Evolutionary conservation across 2,113 vertebrate genomes (phyloP), one percentile per base, ranked within the genome.

Genomic region (Ardeotis arabs): DNA sequence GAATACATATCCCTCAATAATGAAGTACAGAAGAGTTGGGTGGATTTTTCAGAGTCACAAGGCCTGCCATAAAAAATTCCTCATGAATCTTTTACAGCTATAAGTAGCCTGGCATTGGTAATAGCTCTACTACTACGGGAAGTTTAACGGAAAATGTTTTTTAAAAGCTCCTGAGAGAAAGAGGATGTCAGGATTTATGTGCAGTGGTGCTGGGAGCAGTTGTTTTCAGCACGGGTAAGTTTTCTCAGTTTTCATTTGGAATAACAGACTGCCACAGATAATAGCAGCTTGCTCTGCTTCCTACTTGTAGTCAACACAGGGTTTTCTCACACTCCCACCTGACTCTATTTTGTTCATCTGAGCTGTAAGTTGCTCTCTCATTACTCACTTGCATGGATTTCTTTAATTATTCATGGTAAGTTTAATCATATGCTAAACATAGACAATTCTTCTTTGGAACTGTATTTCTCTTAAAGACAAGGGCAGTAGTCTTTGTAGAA

Each of bases 1-100:
- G 98, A 98, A 98, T 98, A 96, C 97, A 97, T 96, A 98, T 98
- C 93, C 94, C 91, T 97, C 98, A 97, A 97, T 98, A 98, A 98
- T 84, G 91, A 97, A 97, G 89, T 60, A 90, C 66, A 87, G 81
- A 96, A 96, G 87, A 67, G 14, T 56, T 90, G 78, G 92, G 78
- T 84, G 84, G 96, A 95, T 96, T 95, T 95, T 88, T 94, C 95
- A 93, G 93, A 92, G 87, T 96, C 90, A 97, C 90, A 96, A 94
- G 95, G 55, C 95, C 89, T 96, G 58, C 72, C 59, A 16, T 96
- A 91, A 96, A 97, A 97, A 96, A 96, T 92, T 59, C 52, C 96
- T 97, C 95, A 96, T 96, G 92, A 90, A 85, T 87, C 60, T 82
- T 92, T 87, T 92, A 55, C 87, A 73, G 90, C 35, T 76, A 35